Conservation (phyloP, 2,113 vertebrate genomes). For the Paralichthys olivaceus region DNA sequence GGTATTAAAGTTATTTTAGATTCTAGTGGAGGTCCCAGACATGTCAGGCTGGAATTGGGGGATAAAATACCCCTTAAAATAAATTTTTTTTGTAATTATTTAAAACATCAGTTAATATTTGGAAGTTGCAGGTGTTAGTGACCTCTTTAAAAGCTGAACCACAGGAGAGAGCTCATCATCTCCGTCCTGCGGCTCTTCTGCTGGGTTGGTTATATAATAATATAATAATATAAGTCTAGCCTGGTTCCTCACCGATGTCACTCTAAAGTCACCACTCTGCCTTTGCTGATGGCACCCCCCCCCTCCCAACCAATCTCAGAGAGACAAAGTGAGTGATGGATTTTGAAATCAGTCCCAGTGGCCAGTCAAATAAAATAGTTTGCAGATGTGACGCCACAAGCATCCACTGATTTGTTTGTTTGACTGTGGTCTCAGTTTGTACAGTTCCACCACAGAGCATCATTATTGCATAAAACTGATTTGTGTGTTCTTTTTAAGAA, state of each 20-base stretch:
- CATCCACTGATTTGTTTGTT: background rate
- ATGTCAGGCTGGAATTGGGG: too few relatives aligned
- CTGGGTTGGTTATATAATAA: conserved; percentile 35
- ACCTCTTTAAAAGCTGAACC: background rate
- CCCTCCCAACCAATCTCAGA: background rate
- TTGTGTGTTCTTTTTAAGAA: background rate
- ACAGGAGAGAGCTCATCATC: background rate
- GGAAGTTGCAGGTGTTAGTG: background rate
- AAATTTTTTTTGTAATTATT: too few relatives aligned
- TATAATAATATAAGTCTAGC: too few relatives aligned
- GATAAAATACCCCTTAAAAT: too few relatives aligned
- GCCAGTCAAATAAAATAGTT: conserved; percentile 4
- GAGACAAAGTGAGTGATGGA: conserved; percentile 39
- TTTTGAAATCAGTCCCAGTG: conserved; percentile 25
- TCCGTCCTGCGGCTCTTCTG: background rate
- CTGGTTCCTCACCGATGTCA: conserved; percentile 54
- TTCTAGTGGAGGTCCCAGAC: too few relatives aligned
- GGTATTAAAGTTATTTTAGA: too few relatives aligned
- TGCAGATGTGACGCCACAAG: conserved; percentile 5
- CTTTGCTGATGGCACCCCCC: conserved; percentile 20
- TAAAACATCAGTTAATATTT: background rate
- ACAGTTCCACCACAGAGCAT: background rate
- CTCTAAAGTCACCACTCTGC: conserved; percentile 24
- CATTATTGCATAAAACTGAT: background rate
- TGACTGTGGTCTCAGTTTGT: conserved; percentile 5